These are phyloP conservation scores for Lasioglossum lativentre DNA, from an alignment of 2,888 invertebrate species.

Conservation along the genomic window DNA sequence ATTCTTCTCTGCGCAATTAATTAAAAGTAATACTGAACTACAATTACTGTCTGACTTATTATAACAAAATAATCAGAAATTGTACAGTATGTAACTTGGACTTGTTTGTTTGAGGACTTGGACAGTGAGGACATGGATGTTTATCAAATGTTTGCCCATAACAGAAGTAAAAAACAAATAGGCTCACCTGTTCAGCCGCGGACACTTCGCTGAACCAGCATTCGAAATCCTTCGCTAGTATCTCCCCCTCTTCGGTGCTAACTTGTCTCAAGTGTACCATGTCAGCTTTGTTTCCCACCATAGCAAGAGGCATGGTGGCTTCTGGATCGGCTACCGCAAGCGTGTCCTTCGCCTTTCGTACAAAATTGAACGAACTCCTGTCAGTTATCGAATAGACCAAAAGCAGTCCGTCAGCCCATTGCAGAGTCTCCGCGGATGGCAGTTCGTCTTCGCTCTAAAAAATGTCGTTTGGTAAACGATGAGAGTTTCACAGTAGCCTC, in stretches of 20 bases:
- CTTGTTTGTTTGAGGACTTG: background rate
- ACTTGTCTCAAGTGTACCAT: constrained; percentile 96
- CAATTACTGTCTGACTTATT: background rate
- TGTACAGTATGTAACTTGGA: background rate
- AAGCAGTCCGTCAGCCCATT: constrained; percentile 96
- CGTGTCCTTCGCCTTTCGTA: constrained; percentile 89
- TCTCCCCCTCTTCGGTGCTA: constrained; percentile 94
- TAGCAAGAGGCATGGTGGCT: constrained; percentile 91
- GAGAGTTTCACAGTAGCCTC: background rate
- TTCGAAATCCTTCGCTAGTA: constrained; percentile 94
- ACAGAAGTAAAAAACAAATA: background rate
- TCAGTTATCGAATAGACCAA: constrained; percentile 97
- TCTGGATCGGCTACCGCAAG: constrained; percentile 86
- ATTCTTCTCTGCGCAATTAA: background rate
- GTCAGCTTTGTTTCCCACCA: constrained; percentile 96
- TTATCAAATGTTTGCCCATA: background rate
- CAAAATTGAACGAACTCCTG: constrained; percentile 93
- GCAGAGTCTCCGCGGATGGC: constrained; percentile 90
- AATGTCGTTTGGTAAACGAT: constrained; percentile 29
- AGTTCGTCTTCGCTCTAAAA: constrained; percentile 89
- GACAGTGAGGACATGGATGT: no score
- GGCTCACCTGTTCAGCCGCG: constrained; percentile 91
- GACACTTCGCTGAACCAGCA: constrained; percentile 95
- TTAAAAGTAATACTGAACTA: background rate
- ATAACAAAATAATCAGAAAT: background rate